These are phyloP conservation scores for Salarias fasciatus DNA, from an alignment of 2,797 vertebrate genomes.

Conservation along the genomic window DNA sequence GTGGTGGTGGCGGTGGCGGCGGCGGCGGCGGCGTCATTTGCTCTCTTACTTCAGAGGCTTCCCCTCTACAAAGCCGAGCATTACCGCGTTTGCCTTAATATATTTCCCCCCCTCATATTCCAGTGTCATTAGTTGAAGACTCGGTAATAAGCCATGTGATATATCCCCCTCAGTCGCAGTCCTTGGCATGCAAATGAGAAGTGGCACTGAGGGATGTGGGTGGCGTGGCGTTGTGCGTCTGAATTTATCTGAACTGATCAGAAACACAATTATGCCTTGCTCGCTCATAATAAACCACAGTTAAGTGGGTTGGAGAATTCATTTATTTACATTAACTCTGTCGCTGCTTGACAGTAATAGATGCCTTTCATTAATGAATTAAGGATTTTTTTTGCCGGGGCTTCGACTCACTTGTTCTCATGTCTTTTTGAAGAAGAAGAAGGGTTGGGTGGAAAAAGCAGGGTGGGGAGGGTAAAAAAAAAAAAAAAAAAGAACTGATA, in stretches of 20 bases:
- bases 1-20: constrained; percentile 16
- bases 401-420: constrained; percentile 48
- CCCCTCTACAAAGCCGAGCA: constrained; percentile 44
- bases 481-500: constrained; percentile 64
- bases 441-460: not conserved
- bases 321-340: constrained; percentile 84
- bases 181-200: constrained; percentile 65
- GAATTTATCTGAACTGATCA: constrained; percentile 81
- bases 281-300: constrained; percentile 80
- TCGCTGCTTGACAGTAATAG: constrained; percentile 76
- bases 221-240: constrained; percentile 48
- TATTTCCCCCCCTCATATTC: constrained; percentile 63
- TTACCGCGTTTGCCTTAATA: constrained; percentile 60
- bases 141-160: constrained; percentile 73
- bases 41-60: constrained; percentile 49
- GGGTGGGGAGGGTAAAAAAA: not conserved
- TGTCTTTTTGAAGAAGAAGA: constrained; percentile 25
- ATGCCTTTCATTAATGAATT: constrained; percentile 83
- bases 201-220: constrained; percentile 43
- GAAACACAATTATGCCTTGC: constrained; percentile 83
- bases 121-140: constrained; percentile 70
- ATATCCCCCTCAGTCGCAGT: constrained; percentile 47
- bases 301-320: constrained; percentile 83
- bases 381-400: constrained; percentile 51
- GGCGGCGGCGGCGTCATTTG: constrained; percentile 4